A percentile compares a stretch with the other conserved stretches of the same genome.
Evolutionary conservation across 2,113 vertebrate genomes (phyloP).

Genomic region (Neodon shergylaensis): DNA sequence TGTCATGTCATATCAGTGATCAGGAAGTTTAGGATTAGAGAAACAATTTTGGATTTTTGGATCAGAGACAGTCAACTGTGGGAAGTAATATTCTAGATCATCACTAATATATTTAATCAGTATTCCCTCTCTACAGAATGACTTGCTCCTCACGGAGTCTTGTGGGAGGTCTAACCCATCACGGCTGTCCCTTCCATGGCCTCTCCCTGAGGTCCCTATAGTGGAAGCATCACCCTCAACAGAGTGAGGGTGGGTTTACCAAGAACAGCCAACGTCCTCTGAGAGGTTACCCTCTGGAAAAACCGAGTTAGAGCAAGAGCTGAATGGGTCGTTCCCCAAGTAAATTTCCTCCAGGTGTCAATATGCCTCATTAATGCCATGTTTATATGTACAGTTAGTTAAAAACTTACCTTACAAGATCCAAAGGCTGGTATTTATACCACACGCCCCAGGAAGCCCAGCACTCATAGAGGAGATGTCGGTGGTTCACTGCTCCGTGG

Average conservation of each 20-base stretch:
- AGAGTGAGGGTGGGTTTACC: neutral
- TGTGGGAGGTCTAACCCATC: neutral
- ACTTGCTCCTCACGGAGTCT: neutral
- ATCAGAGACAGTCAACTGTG: neutral
- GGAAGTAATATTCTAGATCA: neutral
- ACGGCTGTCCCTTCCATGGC: neutral
- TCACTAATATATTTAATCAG: neutral
- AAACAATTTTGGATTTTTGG: neutral
- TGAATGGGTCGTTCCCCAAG: rapidly evolving
- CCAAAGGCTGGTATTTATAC: slow-evolving; percentile 98
- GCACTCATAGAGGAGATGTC: slow-evolving; percentile 93
- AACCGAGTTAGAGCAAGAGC: neutral
- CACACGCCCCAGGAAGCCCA: slow-evolving; percentile 97
- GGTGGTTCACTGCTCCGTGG: slow-evolving; percentile 94
- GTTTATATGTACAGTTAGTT: neutral
- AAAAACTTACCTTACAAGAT: slow-evolving; percentile 91
- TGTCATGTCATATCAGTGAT: neutral
- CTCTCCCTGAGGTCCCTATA: neutral
- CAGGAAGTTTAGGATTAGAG: neutral
- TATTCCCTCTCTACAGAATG: neutral
- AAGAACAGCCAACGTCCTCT: neutral
- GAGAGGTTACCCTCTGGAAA: neutral
- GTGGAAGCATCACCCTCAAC: neutral
- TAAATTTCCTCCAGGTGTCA: neutral
- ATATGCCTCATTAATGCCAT: neutral